phyloP scores from a whole-genome alignment of 2,113 vertebrate species.

The Semnopithecus entellus region DNA sequence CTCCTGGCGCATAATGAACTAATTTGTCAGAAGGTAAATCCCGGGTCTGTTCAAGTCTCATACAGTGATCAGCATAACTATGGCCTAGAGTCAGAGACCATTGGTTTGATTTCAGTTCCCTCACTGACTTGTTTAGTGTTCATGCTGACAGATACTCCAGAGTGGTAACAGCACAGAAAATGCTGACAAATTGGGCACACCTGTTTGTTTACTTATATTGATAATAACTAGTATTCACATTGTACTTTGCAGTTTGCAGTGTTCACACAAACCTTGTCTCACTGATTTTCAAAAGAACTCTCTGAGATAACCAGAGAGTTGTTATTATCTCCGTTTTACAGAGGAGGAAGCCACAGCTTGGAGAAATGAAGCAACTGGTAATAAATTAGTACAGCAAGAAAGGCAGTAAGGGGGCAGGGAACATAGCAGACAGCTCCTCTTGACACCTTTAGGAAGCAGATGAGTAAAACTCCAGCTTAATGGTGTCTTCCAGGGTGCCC shows the following conservation, averaged over 20 bases:
- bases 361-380: constrained; percentile 12
- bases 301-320: constrained; percentile 14
- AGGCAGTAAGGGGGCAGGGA: not conserved
- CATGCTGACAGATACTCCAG: not conserved
- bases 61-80: not conserved
- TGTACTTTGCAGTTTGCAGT: not conserved
- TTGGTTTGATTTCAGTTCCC: constrained; percentile 34
- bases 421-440: constrained; percentile 11
- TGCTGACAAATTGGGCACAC: not conserved
- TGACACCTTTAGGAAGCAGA: not conserved
- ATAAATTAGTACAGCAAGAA: constrained; percentile 6
- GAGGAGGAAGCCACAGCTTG: not conserved
- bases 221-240: constrained; percentile 39
- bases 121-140: not conserved
- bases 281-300: constrained; percentile 31
- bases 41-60: not conserved
- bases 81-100: not conserved
- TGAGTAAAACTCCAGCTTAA: not conserved
- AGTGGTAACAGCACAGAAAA: not conserved
- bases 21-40: not conserved
- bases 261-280: not conserved
- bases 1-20: not conserved
- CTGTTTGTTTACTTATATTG: constrained; percentile 52
- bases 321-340: not conserved
- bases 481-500: not conserved